Evolutionary conservation across 2,113 vertebrate species (phyloP), one percentile per base, ranked within the genome.

Genomic region (Cervus canadensis): DNA sequence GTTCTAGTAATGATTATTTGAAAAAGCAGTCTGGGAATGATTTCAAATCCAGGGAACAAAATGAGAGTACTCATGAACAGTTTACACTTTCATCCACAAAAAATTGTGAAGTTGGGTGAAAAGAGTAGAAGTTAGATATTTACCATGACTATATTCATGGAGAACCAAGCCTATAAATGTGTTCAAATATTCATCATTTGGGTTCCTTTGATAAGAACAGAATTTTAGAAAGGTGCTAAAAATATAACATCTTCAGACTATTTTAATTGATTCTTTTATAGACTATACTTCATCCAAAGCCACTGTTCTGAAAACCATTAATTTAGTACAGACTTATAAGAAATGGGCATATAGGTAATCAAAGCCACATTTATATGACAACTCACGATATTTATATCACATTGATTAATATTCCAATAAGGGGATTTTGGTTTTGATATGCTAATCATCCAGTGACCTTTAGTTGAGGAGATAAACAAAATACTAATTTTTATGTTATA

Each of bases 141-240:
- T 96, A 40, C 86, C 33, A 7, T 45, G 19, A 78, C 40, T 50
- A 59, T 26, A 50, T 97, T 96, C 56, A 3, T 78, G 50, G 93
- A 94, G 84, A 94, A 60, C 26, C 59, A 52, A 92, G 71, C 89
- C 52, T 83, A 74, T 89, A 23, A 60, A 79, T 56, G 45, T 91
- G 62, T 71, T 97, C 60, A 89, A 89, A 96, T 91, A 89, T 50
- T 93, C 89, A 97, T 87, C 56, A 45, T 87, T 98, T 95, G 96
- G 91, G 71, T 97, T 89, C 83, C 91, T 97, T 97, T 14, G 3
- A 95, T 97, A 71, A 98, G 85, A 97, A 95, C 81, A 97, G 97
- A 98, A 84, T 89, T 95, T 91, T 83, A 94, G 95, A 93, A 95
- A 57, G 57, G 26, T 52, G 43, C 59, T 94, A 89, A 91, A 84